Conservation (phyloP, 37 sponge, comb jelly and placozoan genomes). For the Chondrosia reniformis region DNA sequence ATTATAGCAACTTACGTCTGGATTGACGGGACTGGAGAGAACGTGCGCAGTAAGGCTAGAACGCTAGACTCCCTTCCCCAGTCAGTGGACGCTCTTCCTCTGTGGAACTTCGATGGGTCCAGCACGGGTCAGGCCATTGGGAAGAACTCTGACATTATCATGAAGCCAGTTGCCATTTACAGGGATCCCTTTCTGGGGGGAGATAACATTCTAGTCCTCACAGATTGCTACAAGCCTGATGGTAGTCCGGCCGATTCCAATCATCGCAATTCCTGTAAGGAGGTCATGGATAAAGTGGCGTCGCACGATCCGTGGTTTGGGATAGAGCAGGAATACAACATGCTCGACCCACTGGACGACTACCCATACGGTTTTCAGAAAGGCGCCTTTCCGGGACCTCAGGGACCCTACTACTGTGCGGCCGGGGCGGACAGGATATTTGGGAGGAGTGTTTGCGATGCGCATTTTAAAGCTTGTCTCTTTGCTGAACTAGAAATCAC, state of each 20-base stretch:
- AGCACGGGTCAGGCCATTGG: slow-evolving; percentile 83
- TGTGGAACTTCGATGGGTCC: slow-evolving; percentile 97
- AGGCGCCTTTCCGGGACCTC: slow-evolving; percentile 85
- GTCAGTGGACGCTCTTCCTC: slow-evolving; percentile 59
- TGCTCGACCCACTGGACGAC: slow-evolving; percentile 55
- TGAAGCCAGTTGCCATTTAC: slow-evolving; percentile 85
- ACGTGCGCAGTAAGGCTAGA: slow-evolving; percentile 75
- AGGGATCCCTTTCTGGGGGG: slow-evolving; percentile 49
- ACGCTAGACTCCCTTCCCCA: slow-evolving; percentile 63
- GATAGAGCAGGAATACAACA: slow-evolving; percentile 93
- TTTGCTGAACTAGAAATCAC: slow-evolving; percentile 84
- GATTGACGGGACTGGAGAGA: slow-evolving; percentile 91
- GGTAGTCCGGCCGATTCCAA: slow-evolving; percentile 58
- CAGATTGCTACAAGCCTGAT: slow-evolving; percentile 64
- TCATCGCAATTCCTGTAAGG: slow-evolving; percentile 40
- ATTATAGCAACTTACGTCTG: slow-evolving; percentile 92
- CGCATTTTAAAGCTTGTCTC: slow-evolving; percentile 96
- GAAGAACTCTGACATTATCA: slow-evolving; percentile 81
- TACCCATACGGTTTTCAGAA: slow-evolving; percentile 88
- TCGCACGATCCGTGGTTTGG: slow-evolving; percentile 89
- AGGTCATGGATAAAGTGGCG: slow-evolving; percentile 58
- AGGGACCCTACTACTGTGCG: slow-evolving; percentile 96
- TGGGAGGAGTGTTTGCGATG: slow-evolving; percentile 75
- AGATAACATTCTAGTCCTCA: slow-evolving; percentile 72
- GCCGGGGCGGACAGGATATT: slow-evolving; percentile 71